Evolutionary conservation across 1,140 invertebrate species (phyloP).

Genomic region (Sitophilus oryzae): DNA sequence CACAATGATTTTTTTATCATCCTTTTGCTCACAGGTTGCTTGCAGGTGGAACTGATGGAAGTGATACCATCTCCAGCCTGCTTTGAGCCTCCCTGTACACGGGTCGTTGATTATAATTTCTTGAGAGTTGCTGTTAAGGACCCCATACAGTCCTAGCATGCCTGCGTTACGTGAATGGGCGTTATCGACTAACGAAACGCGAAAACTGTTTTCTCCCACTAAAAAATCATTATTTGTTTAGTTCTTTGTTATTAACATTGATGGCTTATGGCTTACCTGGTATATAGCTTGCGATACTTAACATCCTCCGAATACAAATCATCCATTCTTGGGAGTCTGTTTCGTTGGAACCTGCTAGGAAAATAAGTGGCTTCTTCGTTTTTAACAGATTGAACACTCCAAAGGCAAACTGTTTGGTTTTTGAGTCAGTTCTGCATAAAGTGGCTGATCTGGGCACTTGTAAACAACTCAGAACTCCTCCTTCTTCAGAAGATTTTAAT

Average conservation of each 20-base stretch:
- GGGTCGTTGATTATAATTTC: slow-evolving; percentile 49
- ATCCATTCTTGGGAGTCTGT: slow-evolving; percentile 54
- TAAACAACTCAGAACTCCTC: slow-evolving; percentile 31
- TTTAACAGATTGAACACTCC: slow-evolving; percentile 47
- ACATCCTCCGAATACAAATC: slow-evolving; percentile 46
- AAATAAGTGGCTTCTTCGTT: slow-evolving; percentile 48
- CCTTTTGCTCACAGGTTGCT: slow-evolving; percentile 45
- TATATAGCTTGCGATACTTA: slow-evolving; percentile 42
- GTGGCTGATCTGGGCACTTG: slow-evolving; percentile 44
- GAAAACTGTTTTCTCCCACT: slow-evolving; percentile 44
- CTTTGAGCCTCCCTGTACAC: slow-evolving; percentile 44
- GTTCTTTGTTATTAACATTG: neutral
- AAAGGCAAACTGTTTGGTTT: slow-evolving; percentile 51
- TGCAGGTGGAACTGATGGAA: slow-evolving; percentile 49
- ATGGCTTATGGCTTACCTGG: slow-evolving; percentile 32
- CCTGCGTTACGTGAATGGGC: slow-evolving; percentile 48
- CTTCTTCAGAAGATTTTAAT: slow-evolving; percentile 35
- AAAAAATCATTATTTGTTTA: slow-evolving; percentile 17
- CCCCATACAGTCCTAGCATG: slow-evolving; percentile 50
- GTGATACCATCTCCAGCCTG: slow-evolving; percentile 49
- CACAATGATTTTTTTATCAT: slow-evolving; percentile 50
- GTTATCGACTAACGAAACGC: slow-evolving; percentile 52
- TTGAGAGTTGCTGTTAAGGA: slow-evolving; percentile 43
- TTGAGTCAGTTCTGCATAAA: slow-evolving; percentile 50
- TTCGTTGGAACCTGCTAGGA: slow-evolving; percentile 48